Evolutionary conservation across 2,888 invertebrate genomes (phyloP).

Genomic region (Lasioglossum vierecki): DNA sequence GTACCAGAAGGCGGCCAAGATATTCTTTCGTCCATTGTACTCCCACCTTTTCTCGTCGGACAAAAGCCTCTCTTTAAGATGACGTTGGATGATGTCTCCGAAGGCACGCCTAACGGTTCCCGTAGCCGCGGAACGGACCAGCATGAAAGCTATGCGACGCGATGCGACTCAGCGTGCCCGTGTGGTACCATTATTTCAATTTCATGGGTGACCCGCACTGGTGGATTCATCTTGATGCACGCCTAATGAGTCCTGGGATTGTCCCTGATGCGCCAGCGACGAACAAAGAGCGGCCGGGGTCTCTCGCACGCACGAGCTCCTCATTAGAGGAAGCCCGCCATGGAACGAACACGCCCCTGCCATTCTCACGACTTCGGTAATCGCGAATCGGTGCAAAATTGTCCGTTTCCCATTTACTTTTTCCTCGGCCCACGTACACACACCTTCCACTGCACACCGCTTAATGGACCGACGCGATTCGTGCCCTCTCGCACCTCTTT

Average conservation of each 20-base stretch:
- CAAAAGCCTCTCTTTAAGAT: conserved; percentile 52
- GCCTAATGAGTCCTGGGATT: conserved; percentile 64
- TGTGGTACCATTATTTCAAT: conserved; percentile 73
- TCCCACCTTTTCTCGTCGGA: conserved; percentile 44
- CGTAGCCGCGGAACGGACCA: conserved; percentile 44
- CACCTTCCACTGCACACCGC: not conserved
- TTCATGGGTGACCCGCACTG: conserved; percentile 66
- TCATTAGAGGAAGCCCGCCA: conserved; percentile 58
- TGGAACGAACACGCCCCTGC: conserved; percentile 57
- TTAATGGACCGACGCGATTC: not conserved
- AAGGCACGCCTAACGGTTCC: conserved; percentile 59
- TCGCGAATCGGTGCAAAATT: conserved; percentile 62
- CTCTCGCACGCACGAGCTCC: conserved; percentile 64
- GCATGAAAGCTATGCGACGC: not conserved
- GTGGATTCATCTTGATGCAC: conserved; percentile 63
- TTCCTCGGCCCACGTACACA: conserved; percentile 28
- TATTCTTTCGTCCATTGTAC: conserved; percentile 48
- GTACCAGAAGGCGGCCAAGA: conserved; percentile 18
- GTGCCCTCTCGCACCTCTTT: not conserved
- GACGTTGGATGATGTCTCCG: conserved; percentile 51
- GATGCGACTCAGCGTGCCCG: conserved; percentile 25
- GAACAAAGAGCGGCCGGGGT: conserved; percentile 51
- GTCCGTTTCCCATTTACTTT: conserved; percentile 56
- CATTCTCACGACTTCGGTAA: conserved; percentile 61
- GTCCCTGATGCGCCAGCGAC: conserved; percentile 57